Percentiles rank a stretch among this genome's conserved stretches.
Evolutionary conservation across 2,888 invertebrate genomes (phyloP).

Genomic region (Xestoiulus laeticollis): DNA sequence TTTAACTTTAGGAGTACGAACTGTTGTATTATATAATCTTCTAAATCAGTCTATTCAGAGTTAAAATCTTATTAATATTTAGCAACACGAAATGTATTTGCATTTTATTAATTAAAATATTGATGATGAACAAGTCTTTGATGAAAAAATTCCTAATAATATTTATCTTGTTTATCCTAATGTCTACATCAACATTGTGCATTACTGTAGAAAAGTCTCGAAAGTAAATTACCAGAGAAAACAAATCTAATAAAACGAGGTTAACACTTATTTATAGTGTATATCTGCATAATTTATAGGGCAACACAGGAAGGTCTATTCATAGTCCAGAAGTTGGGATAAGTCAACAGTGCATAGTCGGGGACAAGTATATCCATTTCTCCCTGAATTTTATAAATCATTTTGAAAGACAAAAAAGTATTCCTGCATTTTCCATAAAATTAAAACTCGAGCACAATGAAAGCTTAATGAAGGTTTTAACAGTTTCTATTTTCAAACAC

Average conservation of each 20-base stretch:
- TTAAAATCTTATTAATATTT: too few species aligned
- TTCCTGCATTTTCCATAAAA: background rate
- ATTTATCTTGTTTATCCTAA: too few species aligned
- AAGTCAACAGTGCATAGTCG: background rate
- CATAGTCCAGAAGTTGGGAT: constrained; percentile 2
- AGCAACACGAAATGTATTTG: too few species aligned
- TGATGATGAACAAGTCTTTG: too few species aligned
- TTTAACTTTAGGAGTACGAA: too few species aligned
- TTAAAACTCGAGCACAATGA: background rate
- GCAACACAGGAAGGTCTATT: background rate
- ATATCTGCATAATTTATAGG: constrained; percentile 13
- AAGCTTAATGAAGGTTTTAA: background rate
- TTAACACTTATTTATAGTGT: background rate
- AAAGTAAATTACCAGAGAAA: background rate
- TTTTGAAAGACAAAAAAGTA: background rate
- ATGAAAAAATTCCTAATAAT: too few species aligned
- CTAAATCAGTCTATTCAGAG: too few species aligned
- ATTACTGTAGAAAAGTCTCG: background rate
- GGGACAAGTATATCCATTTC: constrained; percentile 4
- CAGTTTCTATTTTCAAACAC: too few species aligned
- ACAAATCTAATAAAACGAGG: background rate
- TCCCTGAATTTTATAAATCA: background rate
- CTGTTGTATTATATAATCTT: too few species aligned
- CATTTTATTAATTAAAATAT: too few species aligned
- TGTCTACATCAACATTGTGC: too few species aligned